Evolutionary conservation across 2,888 invertebrate species (phyloP), one percentile per base, ranked within the genome.

Genomic region (Ditylenchus weischeri): DNA sequence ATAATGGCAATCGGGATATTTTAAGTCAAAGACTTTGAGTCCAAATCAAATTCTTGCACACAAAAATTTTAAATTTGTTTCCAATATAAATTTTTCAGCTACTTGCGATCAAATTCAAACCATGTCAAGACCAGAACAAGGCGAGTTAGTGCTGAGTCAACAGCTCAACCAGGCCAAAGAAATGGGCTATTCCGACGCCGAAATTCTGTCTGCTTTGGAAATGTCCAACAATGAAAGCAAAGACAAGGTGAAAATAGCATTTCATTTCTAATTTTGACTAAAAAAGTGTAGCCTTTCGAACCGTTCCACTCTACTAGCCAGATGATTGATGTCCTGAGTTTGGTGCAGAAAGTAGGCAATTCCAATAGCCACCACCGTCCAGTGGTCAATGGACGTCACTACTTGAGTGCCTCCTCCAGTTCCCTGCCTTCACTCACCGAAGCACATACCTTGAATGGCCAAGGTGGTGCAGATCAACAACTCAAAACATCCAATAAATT

Each of bases 121-220:
- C 11, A 43, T 43, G 43, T 43, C 43, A 43, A 43, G 43, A 43
- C 43, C 11, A 15, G 43, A 43, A 43, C 43, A 43, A 43, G 43
- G 43, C 13, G 13, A 59, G 23, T 13, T 36, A 10, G 13, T 64
- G 8, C 48, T 68, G 6, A 64, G 65, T 21, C 68, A 72, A 35
- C 69, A 69, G 59, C 43, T 69, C 0, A 51, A 57, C 0, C 62
- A 72, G 49, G 70, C 70, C 35, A 70, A 70, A 57, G 72, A 72
- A 11, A 70, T 74, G 73, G 73, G 71, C 23, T 70, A 59, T 49
- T 62, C 50, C 8, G 71, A 71, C 19, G 18, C 61, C 15, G 71
- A 71, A 47, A 59, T 71, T 23, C 58, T 57, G 38, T 74, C 65
- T 15, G 71, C 71, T 19, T 49, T 71, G 29, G 69, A 72, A 18